Percentiles rank a stretch among this genome's conserved stretches.
Evolutionary conservation across 35 echinoderm and acorn worm genomes (phyloP).

Genomic region (Ophioderma brevispina): DNA sequence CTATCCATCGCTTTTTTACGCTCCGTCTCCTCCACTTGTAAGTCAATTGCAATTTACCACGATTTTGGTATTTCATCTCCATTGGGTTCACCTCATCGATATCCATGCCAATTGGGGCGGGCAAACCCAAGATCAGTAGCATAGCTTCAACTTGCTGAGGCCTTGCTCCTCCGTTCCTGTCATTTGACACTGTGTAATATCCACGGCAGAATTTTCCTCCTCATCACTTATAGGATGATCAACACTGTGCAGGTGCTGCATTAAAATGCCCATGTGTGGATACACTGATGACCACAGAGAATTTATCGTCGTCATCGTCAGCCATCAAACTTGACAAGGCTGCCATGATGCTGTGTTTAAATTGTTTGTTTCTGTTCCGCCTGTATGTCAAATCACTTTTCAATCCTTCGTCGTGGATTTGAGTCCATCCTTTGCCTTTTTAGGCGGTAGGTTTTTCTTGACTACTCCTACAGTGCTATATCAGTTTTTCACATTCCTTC

Average conservation of each 20-base stretch:
- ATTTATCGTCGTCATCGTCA: not conserved
- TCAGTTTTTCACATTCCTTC: not conserved
- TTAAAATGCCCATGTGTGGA: not conserved
- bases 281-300: not conserved
- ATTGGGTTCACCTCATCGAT: not conserved
- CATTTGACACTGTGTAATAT: not conserved
- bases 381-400: not conserved
- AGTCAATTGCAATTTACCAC: not conserved
- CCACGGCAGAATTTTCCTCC: not conserved
- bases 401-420: not conserved
- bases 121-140: slow-evolving; percentile 11
- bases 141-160: not conserved
- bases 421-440: not conserved
- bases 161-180: not conserved
- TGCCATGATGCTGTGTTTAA: not conserved
- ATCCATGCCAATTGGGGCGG: not conserved
- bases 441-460: not conserved
- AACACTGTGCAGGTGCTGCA: not conserved
- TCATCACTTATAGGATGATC: not conserved
- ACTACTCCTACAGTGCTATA: not conserved
- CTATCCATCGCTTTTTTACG: not conserved
- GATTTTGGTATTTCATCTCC: slow-evolving; percentile 8
- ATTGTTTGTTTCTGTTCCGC: not conserved
- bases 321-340: not conserved
- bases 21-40: slow-evolving; percentile 16